These are phyloP conservation scores for Prolemur simus DNA, from an alignment of 2,113 vertebrate species.

Conservation along the genomic window DNA sequence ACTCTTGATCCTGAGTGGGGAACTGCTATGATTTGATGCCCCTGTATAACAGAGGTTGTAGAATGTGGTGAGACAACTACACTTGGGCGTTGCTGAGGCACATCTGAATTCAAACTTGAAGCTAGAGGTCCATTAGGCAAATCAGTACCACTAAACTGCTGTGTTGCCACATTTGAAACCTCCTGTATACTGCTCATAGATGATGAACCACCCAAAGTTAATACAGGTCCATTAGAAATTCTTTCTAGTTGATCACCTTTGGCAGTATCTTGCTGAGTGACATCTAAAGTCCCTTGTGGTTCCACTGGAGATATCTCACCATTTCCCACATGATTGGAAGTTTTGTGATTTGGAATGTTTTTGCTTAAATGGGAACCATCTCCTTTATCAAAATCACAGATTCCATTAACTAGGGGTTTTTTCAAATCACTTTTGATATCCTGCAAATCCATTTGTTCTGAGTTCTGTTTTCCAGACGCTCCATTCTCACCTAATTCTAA, in stretches of 20 bases:
- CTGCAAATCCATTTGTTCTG: constrained; percentile 86
- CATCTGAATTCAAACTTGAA: constrained; percentile 91
- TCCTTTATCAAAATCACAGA: constrained; percentile 97
- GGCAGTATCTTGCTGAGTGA: constrained; percentile 96
- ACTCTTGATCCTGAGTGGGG: constrained; percentile 88
- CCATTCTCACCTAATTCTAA: constrained; percentile 90
- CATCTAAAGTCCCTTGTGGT: constrained; percentile 89
- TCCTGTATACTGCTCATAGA: constrained; percentile 86
- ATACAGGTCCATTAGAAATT: constrained; percentile 95
- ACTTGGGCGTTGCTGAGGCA: constrained; percentile 93
- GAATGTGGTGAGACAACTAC: constrained; percentile 90
- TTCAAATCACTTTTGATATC: constrained; percentile 92
- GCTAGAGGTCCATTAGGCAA: constrained; percentile 95
- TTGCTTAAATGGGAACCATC: constrained; percentile 94
- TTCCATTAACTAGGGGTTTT: constrained; percentile 96
- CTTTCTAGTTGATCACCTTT: constrained; percentile 97
- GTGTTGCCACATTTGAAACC: constrained; percentile 84
- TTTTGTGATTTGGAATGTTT: constrained; percentile 99
- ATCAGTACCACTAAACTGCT: constrained; percentile 91
- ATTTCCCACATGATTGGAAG: constrained; percentile 99
- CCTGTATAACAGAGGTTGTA: constrained; percentile 89
- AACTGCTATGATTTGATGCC: constrained; percentile 88
- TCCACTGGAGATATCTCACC: constrained; percentile 93
- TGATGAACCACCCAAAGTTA: constrained; percentile 87
- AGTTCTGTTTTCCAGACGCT: constrained; percentile 92